Percentiles rank a stretch among this genome's conserved stretches.
Conservation (phyloP, 2,797 vertebrate genomes). For the Leuciscus waleckii region DNA sequence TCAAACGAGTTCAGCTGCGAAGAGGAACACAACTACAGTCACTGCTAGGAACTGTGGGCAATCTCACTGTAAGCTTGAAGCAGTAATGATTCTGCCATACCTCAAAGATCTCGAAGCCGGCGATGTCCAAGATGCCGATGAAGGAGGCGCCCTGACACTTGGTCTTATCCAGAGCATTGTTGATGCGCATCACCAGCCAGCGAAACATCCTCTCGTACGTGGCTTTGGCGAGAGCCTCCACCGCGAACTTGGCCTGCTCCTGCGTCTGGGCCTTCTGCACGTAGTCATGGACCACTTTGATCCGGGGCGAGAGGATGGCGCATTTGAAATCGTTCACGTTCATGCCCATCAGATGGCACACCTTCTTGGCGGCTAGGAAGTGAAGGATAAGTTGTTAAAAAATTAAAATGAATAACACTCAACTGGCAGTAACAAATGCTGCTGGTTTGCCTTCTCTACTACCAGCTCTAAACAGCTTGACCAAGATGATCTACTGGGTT, state of each 20-base stretch:
- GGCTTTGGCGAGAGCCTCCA: slow-evolving; percentile 96
- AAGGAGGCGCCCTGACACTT: slow-evolving; percentile 97
- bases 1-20: not conserved
- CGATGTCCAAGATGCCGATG: slow-evolving; percentile 97
- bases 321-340: slow-evolving; percentile 95
- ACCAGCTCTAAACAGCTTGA: no score
- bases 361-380: slow-evolving; percentile 91
- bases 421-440: no score
- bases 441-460: no score
- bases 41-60: not conserved
- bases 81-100: slow-evolving; percentile 65
- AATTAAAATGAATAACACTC: no score
- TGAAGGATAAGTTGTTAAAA: no score
- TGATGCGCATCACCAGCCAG: slow-evolving; percentile 98
- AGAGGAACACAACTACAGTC: slow-evolving; percentile 16
- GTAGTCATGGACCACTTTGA: slow-evolving; percentile 95
- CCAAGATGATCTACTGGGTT: no score
- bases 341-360: slow-evolving; percentile 95
- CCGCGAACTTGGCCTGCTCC: slow-evolving; percentile 95
- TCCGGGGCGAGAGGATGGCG: slow-evolving; percentile 93
- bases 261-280: slow-evolving; percentile 99
- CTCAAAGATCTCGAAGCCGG: slow-evolving; percentile 98
- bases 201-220: slow-evolving; percentile 97
- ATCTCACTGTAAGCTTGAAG: not conserved
- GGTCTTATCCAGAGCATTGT: slow-evolving; percentile 97